Evolutionary conservation across 2,888 invertebrate species (phyloP).

Genomic region (Diachrysia chrysitis): DNA sequence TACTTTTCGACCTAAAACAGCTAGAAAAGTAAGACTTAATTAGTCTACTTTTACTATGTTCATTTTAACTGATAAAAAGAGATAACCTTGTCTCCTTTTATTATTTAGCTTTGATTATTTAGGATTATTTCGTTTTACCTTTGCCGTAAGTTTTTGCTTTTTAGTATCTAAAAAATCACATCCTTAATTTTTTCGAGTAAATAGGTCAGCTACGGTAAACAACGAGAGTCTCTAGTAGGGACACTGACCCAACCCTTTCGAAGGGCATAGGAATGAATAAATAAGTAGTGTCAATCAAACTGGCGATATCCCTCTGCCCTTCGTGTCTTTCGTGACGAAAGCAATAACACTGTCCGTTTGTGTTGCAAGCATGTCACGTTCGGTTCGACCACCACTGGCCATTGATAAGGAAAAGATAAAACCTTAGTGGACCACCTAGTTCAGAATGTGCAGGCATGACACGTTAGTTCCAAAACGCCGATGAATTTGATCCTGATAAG

Average conservation of each 20-base stretch:
- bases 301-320: conserved; percentile 55
- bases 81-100: no score
- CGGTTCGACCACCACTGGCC: conserved; percentile 23
- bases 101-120: no score
- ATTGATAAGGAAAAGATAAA: conserved; percentile 62
- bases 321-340: conserved; percentile 51
- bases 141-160: no score
- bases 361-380: conserved; percentile 56
- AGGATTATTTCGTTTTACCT: no score
- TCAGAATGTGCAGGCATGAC: conserved; percentile 26
- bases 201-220: neutral
- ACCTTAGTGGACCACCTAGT: conserved; percentile 52
- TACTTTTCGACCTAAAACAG: neutral
- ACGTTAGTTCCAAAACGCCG: neutral
- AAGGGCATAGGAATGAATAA: conserved; percentile 78
- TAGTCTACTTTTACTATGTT: no score
- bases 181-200: neutral
- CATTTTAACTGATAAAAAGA: no score
- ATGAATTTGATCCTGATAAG: neutral
- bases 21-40: neutral
- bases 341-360: conserved; percentile 57
- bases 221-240: conserved; percentile 43
- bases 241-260: conserved; percentile 68
- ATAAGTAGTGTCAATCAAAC: conserved; percentile 80
- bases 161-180: neutral